Conservation (phyloP, 2,888 invertebrate species). For the Heliconius ethilla region DNA sequence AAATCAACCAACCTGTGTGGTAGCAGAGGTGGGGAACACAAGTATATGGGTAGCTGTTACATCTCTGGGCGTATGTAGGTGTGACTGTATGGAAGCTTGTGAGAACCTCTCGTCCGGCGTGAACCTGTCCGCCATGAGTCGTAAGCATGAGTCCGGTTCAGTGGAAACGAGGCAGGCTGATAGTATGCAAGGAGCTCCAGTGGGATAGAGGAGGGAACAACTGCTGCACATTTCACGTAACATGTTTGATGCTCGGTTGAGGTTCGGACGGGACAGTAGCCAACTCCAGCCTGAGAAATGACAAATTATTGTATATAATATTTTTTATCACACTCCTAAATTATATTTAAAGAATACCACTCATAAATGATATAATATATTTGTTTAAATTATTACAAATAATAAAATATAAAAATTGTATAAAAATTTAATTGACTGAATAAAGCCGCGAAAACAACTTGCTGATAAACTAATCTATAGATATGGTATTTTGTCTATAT, state of each 20-base stretch:
- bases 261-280: conserved; percentile 94
- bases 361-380: not conserved
- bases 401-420: no score
- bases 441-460: no score
- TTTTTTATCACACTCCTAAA: not conserved
- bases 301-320: not conserved
- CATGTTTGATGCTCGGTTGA: conserved; percentile 92
- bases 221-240: conserved; percentile 95
- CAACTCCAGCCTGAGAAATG: conserved; percentile 90
- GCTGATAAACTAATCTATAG: no score
- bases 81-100: conserved; percentile 93
- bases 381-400: not conserved
- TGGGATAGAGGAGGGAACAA: conserved; percentile 91
- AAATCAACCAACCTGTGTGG: conserved; percentile 86
- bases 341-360: not conserved
- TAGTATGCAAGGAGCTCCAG: conserved; percentile 93
- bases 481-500: not conserved
- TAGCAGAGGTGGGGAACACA: conserved; percentile 98
- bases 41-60: conserved; percentile 98
- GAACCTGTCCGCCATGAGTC: conserved; percentile 96
- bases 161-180: conserved; percentile 99
- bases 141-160: conserved; percentile 93
- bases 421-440: no score
- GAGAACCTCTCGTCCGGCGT: conserved; percentile 97
- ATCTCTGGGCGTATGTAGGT: conserved; percentile 97